Percentiles rank a stretch among this genome's conserved stretches.
phyloP scores from a whole-genome alignment of 1,140 invertebrate genomes.

The Odontomachus brunneus region DNA sequence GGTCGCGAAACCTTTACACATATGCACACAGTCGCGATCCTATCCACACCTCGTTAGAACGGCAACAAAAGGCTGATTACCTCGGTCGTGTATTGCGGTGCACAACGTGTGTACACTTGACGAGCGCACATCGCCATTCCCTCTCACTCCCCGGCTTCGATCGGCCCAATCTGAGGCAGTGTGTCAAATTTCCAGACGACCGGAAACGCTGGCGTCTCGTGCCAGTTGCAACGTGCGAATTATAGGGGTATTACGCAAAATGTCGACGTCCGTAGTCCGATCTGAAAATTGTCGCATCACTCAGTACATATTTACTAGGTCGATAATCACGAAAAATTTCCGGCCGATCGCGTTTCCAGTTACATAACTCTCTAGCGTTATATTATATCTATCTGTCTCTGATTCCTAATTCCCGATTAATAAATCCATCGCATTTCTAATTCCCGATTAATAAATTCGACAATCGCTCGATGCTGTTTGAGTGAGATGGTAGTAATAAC shows the following conservation, averaged over 20 bases:
- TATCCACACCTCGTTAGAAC: conserved; percentile 68
- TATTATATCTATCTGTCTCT: no score
- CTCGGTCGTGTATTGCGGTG: conserved; percentile 59
- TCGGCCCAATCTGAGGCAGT: conserved; percentile 53
- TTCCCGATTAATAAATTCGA: no score
- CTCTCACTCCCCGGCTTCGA: conserved; percentile 38
- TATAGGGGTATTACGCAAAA: conserved; percentile 17
- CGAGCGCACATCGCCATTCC: neutral
- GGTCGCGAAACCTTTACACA: conserved; percentile 13
- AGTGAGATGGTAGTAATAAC: no score
- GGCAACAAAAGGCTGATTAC: conserved; percentile 74
- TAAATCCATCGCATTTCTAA: no score
- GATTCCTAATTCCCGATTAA: no score
- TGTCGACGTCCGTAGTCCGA: neutral
- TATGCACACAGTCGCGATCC: conserved; percentile 30
- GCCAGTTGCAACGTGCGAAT: conserved; percentile 15
- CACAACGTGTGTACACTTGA: conserved; percentile 51
- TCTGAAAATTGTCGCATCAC: neutral
- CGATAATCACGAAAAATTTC: no score
- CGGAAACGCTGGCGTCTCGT: conserved; percentile 17
- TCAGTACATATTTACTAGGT: no score
- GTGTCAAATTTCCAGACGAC: conserved; percentile 37
- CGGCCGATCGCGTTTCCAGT: no score
- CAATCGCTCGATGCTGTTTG: no score
- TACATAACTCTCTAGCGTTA: no score